Percentiles rank a stretch among this genome's conserved stretches.
Evolutionary conservation across 2,888 invertebrate species (phyloP).

Genomic region (Acanthopleura granulata): DNA sequence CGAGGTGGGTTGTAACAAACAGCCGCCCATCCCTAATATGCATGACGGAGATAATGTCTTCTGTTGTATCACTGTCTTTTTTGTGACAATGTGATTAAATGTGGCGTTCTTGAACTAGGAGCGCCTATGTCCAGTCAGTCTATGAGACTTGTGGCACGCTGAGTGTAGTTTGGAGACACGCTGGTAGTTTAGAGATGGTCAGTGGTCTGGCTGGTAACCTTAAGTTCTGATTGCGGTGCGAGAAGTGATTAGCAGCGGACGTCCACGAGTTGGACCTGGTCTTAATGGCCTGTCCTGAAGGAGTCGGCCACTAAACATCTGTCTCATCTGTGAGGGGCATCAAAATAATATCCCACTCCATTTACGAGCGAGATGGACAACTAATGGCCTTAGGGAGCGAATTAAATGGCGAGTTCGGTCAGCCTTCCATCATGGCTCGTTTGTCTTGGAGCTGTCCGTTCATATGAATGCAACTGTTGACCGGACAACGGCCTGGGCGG

Average conservation of each 20-base stretch:
- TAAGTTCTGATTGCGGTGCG: background rate
- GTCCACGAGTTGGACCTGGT: background rate
- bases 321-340: conserved; percentile 3
- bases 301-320: background rate
- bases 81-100: too few species aligned
- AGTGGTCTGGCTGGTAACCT: too few species aligned
- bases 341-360: conserved; percentile 12
- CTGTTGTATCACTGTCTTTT: too few species aligned
- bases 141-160: too few species aligned
- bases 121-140: too few species aligned
- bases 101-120: too few species aligned
- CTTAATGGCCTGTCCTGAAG: background rate
- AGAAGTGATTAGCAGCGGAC: background rate
- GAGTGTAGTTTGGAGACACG: too few species aligned
- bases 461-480: background rate
- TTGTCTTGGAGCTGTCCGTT: background rate
- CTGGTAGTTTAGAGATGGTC: too few species aligned
- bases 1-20: too few species aligned
- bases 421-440: background rate
- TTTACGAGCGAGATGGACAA: conserved; percentile 10
- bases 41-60: too few species aligned
- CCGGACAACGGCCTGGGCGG: background rate
- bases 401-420: background rate
- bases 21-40: too few species aligned
- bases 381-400: background rate